These are phyloP conservation scores for Alloscopus bannaensis DNA, from an alignment of 2,888 invertebrate genomes.

Conservation along the genomic window DNA sequence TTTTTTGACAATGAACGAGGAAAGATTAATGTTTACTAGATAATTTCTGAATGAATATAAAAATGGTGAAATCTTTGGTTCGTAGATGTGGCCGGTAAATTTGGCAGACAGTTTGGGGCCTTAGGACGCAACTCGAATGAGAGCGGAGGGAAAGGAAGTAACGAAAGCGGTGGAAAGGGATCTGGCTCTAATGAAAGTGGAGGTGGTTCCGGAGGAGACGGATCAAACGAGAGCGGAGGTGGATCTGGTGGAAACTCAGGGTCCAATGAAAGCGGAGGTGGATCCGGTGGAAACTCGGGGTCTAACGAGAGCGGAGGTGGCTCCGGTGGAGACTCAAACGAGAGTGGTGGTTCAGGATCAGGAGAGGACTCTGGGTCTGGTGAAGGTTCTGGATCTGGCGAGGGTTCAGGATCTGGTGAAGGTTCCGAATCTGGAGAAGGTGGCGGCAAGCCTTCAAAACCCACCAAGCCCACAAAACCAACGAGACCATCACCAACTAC, in stretches of 20 bases:
- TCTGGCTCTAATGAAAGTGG: neutral
- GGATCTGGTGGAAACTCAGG: neutral
- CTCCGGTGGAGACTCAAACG: neutral
- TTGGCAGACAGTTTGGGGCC: too few species aligned
- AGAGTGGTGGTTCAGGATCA: neutral
- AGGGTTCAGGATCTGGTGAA: too few species aligned
- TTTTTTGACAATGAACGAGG: too few species aligned
- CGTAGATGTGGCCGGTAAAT: too few species aligned
- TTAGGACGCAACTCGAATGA: too few species aligned
- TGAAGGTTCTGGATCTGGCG: neutral
- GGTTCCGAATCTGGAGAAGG: slow-evolving; percentile 4
- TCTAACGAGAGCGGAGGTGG: neutral
- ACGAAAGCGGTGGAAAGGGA: neutral
- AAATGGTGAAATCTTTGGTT: too few species aligned
- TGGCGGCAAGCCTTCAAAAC: neutral
- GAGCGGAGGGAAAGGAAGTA: neutral
- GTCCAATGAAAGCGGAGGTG: neutral
- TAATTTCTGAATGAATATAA: too few species aligned
- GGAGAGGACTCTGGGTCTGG: neutral
- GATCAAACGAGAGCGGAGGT: neutral
- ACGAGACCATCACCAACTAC: neutral
- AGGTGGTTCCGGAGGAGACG: neutral
- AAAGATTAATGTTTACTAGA: too few species aligned
- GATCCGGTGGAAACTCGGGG: too few species aligned
- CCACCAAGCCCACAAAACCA: neutral